Base-by-base conservation (phyloP, 2,888 invertebrate genomes). In the Lithophane ornitopus region DNA sequence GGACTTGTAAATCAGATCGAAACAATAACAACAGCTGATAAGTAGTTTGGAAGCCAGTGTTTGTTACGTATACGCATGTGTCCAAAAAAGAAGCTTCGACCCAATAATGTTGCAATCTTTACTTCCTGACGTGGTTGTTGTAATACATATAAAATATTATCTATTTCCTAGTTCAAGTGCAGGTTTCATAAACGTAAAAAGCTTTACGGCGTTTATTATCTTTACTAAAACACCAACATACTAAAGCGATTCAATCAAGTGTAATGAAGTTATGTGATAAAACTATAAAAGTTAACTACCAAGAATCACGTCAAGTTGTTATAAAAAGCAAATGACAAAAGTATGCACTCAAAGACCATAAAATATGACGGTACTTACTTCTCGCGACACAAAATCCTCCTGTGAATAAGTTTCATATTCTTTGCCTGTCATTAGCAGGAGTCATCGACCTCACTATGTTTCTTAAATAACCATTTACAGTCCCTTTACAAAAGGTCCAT, bases 371-470 rank as follows among this genome's bases (percentile, higher is more conserved):
- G 59, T 82, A 85, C 80, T 80, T 77, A 86, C 78, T 81, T 67
- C 80, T 82, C 63, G 71, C 71, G 77, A 86, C 76, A 84, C 70
- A 66, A 80, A 82, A 82, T 84, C 58, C 75, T 80, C 79, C 70
- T 82, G 78, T 70, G 72, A 86, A 86, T 85, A 84, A 84, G 68
- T 81, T 80, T 69, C 77, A 82, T 85, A 88, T 83, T 87, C 86
- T 86, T 87, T 85, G 88, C 88, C 86, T 87, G 82, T 86, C 85
- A 89, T 91, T 90, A 89, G 85, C 71, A 74, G 82, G 84, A 89
- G 89, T 90, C 92, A 92, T 91, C 87, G 92, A 92, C 92, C 93
- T 93, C 59, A 85, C 86, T 89, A 87, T 89, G 88, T 88, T 90
- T 85, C 87, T 88, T 88, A 91, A 91, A 89, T 91, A 91, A 89